These are phyloP conservation scores for Platycheirus rosarum DNA, from an alignment of 2,888 invertebrate genomes.

Conservation along the genomic window DNA sequence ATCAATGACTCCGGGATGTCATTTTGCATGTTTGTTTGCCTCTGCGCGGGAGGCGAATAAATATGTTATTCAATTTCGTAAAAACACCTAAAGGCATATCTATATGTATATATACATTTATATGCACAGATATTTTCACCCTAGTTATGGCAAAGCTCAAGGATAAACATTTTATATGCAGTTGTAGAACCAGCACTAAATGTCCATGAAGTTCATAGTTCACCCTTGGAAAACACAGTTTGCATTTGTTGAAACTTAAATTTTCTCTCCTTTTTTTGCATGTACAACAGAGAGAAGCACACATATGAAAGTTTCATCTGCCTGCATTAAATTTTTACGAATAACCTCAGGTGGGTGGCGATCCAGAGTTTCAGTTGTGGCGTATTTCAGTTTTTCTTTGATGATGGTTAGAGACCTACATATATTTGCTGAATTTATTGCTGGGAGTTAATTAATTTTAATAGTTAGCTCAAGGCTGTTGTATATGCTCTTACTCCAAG, in stretches of 20 bases:
- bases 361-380: too few species aligned
- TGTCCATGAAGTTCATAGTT: slow-evolving; percentile 35
- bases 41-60: background rate
- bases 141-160: slow-evolving; percentile 5
- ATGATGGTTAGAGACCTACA: background rate
- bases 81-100: background rate
- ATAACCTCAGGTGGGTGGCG: too few species aligned
- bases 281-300: background rate
- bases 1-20: slow-evolving; percentile 2
- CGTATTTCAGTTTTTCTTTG: background rate
- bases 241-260: slow-evolving; percentile 27
- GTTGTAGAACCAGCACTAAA: background rate
- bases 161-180: slow-evolving; percentile 23
- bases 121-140: too few species aligned
- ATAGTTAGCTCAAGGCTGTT: slow-evolving; percentile 6
- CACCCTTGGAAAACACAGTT: slow-evolving; percentile 21
- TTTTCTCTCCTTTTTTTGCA: background rate
- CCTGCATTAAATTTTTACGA: too few species aligned
- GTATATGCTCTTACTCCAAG: too few species aligned
- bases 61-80: slow-evolving; percentile 14
- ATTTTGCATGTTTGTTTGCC: background rate
- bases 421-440: slow-evolving; percentile 30
- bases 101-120: background rate
- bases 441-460: slow-evolving; percentile 43
- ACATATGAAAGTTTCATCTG: too few species aligned